Percentiles rank a stretch among this genome's conserved stretches.
These are phyloP conservation scores for Corynorhinus townsendii DNA, from an alignment of 2,113 vertebrate genomes.

Conservation along the genomic window DNA sequence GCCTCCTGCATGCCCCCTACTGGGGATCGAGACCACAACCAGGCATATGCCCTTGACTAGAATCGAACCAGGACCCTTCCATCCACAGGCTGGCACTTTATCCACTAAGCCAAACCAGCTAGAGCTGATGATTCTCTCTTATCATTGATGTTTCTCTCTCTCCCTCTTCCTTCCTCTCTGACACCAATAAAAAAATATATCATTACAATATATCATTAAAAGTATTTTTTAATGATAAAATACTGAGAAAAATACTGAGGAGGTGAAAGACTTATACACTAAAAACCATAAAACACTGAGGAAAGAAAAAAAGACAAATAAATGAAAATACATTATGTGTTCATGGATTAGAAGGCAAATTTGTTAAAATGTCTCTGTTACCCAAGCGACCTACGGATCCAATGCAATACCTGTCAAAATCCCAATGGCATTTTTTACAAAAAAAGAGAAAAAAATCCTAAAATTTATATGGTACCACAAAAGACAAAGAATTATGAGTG, in stretches of 20 bases:
- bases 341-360: background rate
- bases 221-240: background rate
- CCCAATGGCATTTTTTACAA: background rate
- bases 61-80: rapidly evolving
- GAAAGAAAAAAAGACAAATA: background rate
- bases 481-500: background rate
- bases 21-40: too few relatives aligned
- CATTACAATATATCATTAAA: too few relatives aligned
- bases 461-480: background rate
- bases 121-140: too few relatives aligned
- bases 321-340: background rate
- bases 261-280: background rate
- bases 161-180: background rate
- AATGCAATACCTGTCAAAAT: background rate
- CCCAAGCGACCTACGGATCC: background rate
- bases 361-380: background rate
- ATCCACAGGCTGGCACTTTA: too few relatives aligned
- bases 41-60: too few relatives aligned
- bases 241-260: background rate
- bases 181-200: background rate
- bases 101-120: too few relatives aligned
- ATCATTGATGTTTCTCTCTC: background rate
- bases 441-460: background rate
- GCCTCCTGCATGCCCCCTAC: too few relatives aligned
- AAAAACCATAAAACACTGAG: background rate